Evolutionary conservation across 1,140 invertebrate genomes (phyloP).

Genomic region (Bilobella aurantiaca): DNA sequence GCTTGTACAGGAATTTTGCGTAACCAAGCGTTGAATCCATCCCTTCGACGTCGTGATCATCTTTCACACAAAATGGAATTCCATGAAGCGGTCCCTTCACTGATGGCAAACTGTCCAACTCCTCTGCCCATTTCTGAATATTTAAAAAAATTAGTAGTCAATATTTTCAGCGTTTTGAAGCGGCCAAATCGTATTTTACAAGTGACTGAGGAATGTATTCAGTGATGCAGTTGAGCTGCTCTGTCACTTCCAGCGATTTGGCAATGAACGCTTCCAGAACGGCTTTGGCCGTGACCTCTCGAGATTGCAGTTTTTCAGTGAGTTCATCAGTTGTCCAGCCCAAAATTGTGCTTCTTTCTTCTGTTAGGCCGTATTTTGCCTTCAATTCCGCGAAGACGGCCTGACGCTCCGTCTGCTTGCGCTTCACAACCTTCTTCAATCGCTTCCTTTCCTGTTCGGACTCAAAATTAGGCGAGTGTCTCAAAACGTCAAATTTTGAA

Average conservation of each 20-base stretch:
- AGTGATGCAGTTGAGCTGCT: slow-evolving; percentile 18
- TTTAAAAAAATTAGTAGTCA: neutral
- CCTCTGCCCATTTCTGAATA: slow-evolving; percentile 31
- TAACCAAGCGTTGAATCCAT: slow-evolving; percentile 42
- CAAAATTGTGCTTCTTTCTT: neutral
- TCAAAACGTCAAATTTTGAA: too few species aligned
- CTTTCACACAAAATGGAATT: slow-evolving; percentile 39
- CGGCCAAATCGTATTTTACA: slow-evolving; percentile 1
- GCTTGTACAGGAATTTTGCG: slow-evolving; percentile 37
- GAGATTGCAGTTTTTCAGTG: slow-evolving; percentile 8
- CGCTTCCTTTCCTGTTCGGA: slow-evolving; percentile 6
- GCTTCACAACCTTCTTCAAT: neutral
- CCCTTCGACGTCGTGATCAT: slow-evolving; percentile 38
- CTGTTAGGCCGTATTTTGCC: neutral
- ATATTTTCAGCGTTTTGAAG: neutral
- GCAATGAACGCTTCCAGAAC: slow-evolving; percentile 22
- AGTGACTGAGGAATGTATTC: slow-evolving; percentile 27
- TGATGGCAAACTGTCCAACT: slow-evolving; percentile 34
- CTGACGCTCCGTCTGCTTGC: neutral
- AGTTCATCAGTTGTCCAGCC: neutral
- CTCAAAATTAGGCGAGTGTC: too few species aligned
- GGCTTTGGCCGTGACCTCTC: slow-evolving; percentile 13
- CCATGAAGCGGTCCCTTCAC: slow-evolving; percentile 37
- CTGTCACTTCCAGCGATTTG: slow-evolving; percentile 5
- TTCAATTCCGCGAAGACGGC: neutral